Base-by-base conservation (phyloP, 2,797 vertebrate genomes). In the Nannoperca obscura region DNA sequence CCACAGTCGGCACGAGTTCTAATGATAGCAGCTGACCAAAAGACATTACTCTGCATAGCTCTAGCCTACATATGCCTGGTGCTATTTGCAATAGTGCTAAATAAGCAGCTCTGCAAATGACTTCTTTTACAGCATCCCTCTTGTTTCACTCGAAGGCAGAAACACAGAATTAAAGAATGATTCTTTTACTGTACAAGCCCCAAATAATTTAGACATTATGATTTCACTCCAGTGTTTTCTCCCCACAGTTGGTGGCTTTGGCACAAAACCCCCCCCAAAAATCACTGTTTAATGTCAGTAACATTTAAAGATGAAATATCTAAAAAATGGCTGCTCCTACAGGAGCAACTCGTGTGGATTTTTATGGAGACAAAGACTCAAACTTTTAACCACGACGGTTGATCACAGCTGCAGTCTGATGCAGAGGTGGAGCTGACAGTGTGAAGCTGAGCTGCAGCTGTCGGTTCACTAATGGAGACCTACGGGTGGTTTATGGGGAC, bases 21-120 rank as follows among this genome's bases (percentile, higher is more conserved):
- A 82, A 67, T 84, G 79, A 89, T 76, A 59, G 71, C 61, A 72
- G 58, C 83, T 77, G 74, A 89, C 74, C 74, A 89, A 85, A 80
- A 89, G 38, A 76, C 76, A 89, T 88, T 82, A 83, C 76, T 91
- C 84, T 90, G 87, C 89, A 81, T 53, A 62, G 81, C 76, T 77
- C 74, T 79, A 86, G 77, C 81, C 75, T 85, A 81, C 69, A 88
- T 87, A 85, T 70, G 46, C 52, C 62, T 42, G 60, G 47, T 75
- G 80, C 24, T 78, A 63, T 78, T 74, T 52, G 46, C 19, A 81
- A 67, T 90, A 81, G 63, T 81, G 82, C 86, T 74, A 19, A 78
- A 57, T 13, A 58, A 75, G 92, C 87, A 89, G 63, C 57, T 71
- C 80, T 81, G 76, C 84, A 88, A 90, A 91, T 78, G 47, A 84